Conservation (phyloP, 2,113 vertebrate species). For the Zosterops lateralis region DNA sequence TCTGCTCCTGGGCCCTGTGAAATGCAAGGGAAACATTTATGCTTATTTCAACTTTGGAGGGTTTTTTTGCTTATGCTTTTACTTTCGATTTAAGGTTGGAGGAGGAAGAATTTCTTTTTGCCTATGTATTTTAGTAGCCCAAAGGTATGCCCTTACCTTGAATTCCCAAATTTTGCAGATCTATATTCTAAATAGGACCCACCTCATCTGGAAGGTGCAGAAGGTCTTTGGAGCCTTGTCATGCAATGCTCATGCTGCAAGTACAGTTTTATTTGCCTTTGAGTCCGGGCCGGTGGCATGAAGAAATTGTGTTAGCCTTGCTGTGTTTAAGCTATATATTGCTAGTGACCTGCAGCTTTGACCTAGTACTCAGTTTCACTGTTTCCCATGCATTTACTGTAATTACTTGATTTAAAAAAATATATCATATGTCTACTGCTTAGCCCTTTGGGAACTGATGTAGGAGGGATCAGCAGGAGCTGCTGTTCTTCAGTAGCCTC, state of each 20-base stretch:
- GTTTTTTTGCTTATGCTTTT: neutral
- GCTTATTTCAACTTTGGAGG: neutral
- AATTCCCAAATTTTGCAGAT: neutral
- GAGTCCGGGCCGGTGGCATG: neutral
- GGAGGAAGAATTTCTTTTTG: neutral
- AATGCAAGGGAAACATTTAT: neutral
- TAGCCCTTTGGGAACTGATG: constrained; percentile 17
- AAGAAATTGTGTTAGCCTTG: constrained; percentile 7
- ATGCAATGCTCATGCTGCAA: rapidly evolving
- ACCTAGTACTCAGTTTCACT: constrained; percentile 33
- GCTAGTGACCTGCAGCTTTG: constrained; percentile 46
- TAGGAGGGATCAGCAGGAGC: constrained; percentile 49
- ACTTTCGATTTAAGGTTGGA: neutral
- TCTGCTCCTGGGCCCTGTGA: neutral
- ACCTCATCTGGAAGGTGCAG: neutral
- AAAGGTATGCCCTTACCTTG: neutral
- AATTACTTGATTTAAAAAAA: constrained; percentile 59
- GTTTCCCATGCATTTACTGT: constrained; percentile 61
- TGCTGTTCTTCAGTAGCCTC: constrained; percentile 41
- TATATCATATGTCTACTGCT: constrained; percentile 43
- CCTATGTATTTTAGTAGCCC: neutral
- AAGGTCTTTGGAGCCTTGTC: neutral
- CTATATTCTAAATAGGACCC: neutral
- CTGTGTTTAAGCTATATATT: constrained; percentile 32
- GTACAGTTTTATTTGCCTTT: neutral